phyloP scores from a whole-genome alignment of 2,113 vertebrate species.

The Erpornis zantholeuca region DNA sequence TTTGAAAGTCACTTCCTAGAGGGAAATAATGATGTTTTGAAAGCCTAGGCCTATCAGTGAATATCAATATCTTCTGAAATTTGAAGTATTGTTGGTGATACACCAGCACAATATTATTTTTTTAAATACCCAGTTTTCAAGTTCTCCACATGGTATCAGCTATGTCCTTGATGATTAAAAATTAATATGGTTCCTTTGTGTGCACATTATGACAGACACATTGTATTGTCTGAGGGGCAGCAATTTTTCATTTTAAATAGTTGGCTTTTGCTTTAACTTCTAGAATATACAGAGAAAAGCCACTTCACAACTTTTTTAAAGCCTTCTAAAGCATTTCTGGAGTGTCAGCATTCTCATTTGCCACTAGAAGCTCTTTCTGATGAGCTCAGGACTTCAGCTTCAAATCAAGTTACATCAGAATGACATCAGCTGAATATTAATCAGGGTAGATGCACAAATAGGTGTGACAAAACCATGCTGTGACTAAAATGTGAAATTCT shows the following conservation, averaged over 20 bases:
- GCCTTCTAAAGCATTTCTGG: constrained; percentile 26
- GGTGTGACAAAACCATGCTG: constrained; percentile 26
- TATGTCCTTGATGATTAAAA: background rate
- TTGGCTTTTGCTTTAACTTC: constrained; percentile 49
- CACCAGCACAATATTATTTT: background rate
- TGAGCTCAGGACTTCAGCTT: constrained; percentile 62
- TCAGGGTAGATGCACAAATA: constrained; percentile 17
- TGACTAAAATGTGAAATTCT: constrained; percentile 9
- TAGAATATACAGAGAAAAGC: constrained; percentile 42
- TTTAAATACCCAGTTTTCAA: background rate
- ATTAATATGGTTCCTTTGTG: background rate
- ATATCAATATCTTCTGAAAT: background rate
- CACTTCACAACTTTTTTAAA: constrained; percentile 57
- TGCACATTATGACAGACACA: background rate
- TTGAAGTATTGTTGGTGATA: background rate
- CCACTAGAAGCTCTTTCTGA: constrained; percentile 64
- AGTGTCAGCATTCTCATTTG: constrained; percentile 60
- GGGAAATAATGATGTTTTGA: background rate
- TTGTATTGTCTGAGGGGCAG: background rate
- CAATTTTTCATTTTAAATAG: constrained; percentile 47
- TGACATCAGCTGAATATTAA: constrained; percentile 61
- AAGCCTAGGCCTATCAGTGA: background rate
- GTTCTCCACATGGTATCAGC: background rate
- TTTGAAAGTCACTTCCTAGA: background rate
- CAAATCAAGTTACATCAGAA: constrained; percentile 65